Evolutionary conservation across 2,113 vertebrate genomes (phyloP), one percentile per base, ranked within the genome.

Genomic region (Psammodynastes pulverulentus): DNA sequence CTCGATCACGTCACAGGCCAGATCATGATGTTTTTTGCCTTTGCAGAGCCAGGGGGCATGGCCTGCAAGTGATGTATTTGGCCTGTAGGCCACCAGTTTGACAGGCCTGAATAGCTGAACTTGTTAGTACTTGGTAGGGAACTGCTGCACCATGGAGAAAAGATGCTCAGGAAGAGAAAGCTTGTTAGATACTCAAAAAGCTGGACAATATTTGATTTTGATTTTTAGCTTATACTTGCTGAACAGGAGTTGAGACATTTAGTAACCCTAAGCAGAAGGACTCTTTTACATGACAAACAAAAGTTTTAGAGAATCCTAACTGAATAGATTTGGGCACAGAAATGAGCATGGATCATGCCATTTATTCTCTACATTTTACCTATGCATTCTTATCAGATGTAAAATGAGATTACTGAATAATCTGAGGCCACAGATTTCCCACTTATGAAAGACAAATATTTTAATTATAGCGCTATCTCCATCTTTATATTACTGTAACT

Each of bases 401-500:
- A 2, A 88, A 54, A 9, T 90, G 85, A 92, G 46, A 62, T 12
- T 90, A 1, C 45, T 23, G 88, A 6, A 5, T 26, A 3, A 49
- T 1, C 45, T 91, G 88, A 92, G 26, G 8, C 91, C 91, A 89
- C 9, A 10, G 4, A 72, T 91, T 45, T 43, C 86, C 79, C 79
- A 94, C 84, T 93, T 43, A 53, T 56, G n/a, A 95, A 91, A 95
- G 43, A 90, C 53, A 94, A 94, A 94, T 91, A 12, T n/a, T 86
- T 96, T 95, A 94, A 92, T 56, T 92, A 49, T 62, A 94, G 93
- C 72, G 96, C 29, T 26, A 56, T 94, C 91, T 87, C 89, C 4
- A 92, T 94, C 62, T 94, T 94, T 90, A 94, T 93, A 94, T 88
- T 51, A 95, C 43, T 95, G 62, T 92, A 97, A 96, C 3, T 0